A percentile compares a stretch with the other conserved stretches of the same genome.
Evolutionary conservation across 2,113 vertebrate species (phyloP).

Genomic region (Peromyscus californicus): DNA sequence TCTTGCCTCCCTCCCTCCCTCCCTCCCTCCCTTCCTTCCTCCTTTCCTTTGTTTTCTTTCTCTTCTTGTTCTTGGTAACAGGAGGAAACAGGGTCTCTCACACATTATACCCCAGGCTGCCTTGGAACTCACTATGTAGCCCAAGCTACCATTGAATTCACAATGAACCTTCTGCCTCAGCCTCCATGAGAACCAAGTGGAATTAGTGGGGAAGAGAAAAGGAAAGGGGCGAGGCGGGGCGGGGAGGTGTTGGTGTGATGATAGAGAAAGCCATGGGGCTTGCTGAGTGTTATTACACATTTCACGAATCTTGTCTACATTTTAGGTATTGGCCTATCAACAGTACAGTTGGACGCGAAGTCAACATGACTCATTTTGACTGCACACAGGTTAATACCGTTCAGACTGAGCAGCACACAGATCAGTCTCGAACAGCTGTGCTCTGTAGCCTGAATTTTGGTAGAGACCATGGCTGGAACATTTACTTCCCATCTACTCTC

Average conservation of each 20-base stretch:
- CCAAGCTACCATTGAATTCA: not conserved
- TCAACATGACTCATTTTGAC: not conserved
- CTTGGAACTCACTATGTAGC: not conserved
- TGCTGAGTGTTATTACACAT: not conserved
- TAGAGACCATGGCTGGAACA: not conserved
- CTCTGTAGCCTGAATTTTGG: constrained; percentile 14
- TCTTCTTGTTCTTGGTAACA: not conserved
- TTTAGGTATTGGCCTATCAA: not conserved
- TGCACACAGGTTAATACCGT: not conserved
- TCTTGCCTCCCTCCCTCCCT: not conserved
- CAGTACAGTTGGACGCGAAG: not conserved
- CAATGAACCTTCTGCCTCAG: not conserved
- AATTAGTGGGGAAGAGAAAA: not conserved
- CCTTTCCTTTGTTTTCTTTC: not conserved
- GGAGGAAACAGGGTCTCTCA: not conserved
- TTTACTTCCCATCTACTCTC: not conserved
- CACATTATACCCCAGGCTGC: not conserved
- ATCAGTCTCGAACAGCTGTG: not conserved
- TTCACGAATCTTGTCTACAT: not conserved
- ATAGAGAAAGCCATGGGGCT: not conserved
- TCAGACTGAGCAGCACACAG: not conserved
- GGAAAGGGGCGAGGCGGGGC: not conserved
- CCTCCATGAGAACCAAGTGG: not conserved
- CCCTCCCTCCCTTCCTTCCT: not conserved
- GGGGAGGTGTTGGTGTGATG: too few relatives aligned